Conservation (phyloP, 2,888 invertebrate species). For the Serripes groenlandicus region DNA sequence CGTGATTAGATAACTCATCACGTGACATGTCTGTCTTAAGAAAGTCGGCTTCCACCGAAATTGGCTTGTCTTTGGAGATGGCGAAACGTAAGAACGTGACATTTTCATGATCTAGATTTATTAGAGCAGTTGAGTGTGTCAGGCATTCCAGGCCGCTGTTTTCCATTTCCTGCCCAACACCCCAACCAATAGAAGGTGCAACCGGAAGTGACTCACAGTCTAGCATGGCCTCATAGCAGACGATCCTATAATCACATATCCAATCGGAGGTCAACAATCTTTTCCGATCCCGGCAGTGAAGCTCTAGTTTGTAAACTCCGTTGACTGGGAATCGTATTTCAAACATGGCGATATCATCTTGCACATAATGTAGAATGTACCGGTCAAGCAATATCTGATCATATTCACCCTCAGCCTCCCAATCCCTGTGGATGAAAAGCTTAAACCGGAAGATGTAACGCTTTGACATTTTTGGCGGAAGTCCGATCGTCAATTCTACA, state of each 20-base stretch:
- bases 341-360: constrained; percentile 53
- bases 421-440: constrained; percentile 53
- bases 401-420: constrained; percentile 70
- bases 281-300: constrained; percentile 64
- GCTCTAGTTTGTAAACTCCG: constrained; percentile 69
- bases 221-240: constrained; percentile 60
- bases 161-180: constrained; percentile 55
- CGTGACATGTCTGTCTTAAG: constrained; percentile 50
- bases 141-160: constrained; percentile 46
- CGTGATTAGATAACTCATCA: constrained; percentile 52
- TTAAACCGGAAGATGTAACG: constrained; percentile 64
- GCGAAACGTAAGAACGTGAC: constrained; percentile 62
- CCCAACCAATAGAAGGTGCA: constrained; percentile 68
- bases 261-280: constrained; percentile 56
- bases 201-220: constrained; percentile 66
- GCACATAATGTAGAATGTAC: constrained; percentile 63
- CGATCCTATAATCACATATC: constrained; percentile 70
- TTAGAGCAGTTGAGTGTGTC: constrained; percentile 52
- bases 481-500: constrained; percentile 53
- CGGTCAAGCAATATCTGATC: constrained; percentile 55
- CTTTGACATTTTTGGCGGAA: constrained; percentile 49
- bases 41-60: constrained; percentile 64
- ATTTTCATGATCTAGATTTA: constrained; percentile 60
- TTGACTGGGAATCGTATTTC: constrained; percentile 68
- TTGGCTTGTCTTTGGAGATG: constrained; percentile 49